A percentile compares a stretch with the other conserved stretches of the same genome.
Conservation (phyloP, 2,888 invertebrate genomes). For the Drosophila meridionalis region DNA sequence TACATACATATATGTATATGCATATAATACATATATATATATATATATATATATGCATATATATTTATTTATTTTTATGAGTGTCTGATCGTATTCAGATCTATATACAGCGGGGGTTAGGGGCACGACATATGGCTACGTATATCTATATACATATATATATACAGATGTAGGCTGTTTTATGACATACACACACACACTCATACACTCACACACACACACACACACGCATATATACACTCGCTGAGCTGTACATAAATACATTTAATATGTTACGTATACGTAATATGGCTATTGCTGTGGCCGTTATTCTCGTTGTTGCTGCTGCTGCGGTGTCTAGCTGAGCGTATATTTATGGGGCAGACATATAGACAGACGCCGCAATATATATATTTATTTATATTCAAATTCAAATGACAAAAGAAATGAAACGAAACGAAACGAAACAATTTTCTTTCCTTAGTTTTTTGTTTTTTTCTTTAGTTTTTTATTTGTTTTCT, state of each 20-base stretch:
- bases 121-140: neutral
- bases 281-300: conserved; percentile 50
- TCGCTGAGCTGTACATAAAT: conserved; percentile 32
- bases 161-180: conserved; percentile 12
- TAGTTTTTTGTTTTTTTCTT: conserved; percentile 26
- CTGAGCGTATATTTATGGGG: conserved; percentile 54
- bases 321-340: conserved; percentile 22
- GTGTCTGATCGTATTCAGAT: neutral
- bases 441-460: conserved; percentile 68
- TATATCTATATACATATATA: conserved; percentile 5
- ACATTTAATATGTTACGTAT: conserved; percentile 53
- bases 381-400: conserved; percentile 67
- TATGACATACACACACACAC: conserved; percentile 14
- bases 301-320: conserved; percentile 15
- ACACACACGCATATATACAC: conserved; percentile 1
- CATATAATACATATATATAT: neutral
- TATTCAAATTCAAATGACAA: conserved; percentile 76
- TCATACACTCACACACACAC: neutral
- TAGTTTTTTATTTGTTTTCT: conserved; percentile 24
- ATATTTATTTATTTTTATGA: too few species aligned
- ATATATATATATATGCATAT: neutral
- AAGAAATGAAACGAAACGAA: conserved; percentile 70
- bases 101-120: conserved; percentile 4
- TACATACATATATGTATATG: neutral
- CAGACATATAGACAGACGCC: conserved; percentile 63